Evolutionary conservation across 2,113 vertebrate genomes (phyloP).

Genomic region (Tragelaphus imberbis): DNA sequence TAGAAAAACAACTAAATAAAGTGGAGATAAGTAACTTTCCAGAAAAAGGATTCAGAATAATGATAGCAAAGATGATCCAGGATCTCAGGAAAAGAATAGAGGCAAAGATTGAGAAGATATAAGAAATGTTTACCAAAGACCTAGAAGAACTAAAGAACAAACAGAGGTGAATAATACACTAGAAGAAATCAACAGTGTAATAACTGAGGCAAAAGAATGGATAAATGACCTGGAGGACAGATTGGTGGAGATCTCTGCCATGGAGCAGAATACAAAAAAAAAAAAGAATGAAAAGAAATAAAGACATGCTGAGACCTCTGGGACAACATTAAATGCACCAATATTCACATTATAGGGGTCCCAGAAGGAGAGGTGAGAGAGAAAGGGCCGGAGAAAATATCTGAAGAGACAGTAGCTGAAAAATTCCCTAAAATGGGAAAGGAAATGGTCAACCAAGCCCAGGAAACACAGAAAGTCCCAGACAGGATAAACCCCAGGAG

Average conservation of each 20-base stretch:
- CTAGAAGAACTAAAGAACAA: neutral
- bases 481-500: neutral
- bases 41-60: neutral
- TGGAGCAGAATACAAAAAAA: neutral
- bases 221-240: neutral
- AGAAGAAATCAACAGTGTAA: fast-evolving
- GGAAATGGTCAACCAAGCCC: neutral
- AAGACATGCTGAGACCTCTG: neutral
- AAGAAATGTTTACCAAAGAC: neutral
- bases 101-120: neutral
- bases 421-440: neutral
- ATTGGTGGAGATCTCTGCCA: neutral
- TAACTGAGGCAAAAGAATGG: neutral
- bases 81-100: neutral
- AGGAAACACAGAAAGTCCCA: neutral
- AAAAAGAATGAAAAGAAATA: neutral
- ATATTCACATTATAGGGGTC: neutral
- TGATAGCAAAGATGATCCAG: neutral
- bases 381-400: neutral
- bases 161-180: neutral
- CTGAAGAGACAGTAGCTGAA: neutral
- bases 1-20: neutral
- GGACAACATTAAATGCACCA: neutral
- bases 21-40: neutral
- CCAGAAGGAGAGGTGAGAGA: neutral